Percentiles rank a stretch among this genome's conserved stretches.
These are phyloP conservation scores for Brachionus rubens DNA, from an alignment of 1,140 invertebrate species.

Conservation along the genomic window DNA sequence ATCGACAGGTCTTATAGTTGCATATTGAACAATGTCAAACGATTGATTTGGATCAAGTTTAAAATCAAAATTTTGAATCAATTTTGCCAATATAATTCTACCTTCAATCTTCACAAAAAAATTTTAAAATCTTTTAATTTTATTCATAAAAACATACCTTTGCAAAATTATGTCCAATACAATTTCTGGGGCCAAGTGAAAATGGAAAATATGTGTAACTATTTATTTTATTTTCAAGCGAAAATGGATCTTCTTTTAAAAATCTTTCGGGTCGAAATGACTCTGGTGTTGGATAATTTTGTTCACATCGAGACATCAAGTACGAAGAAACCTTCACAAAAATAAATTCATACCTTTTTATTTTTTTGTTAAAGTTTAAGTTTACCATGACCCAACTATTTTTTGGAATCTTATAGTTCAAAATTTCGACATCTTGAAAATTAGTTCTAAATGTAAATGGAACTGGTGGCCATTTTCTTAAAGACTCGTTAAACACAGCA, in stretches of 20 bases:
- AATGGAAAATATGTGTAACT: slow-evolving; percentile 42
- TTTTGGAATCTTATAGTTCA: background rate
- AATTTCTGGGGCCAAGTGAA: slow-evolving; percentile 22
- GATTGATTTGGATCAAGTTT: slow-evolving; percentile 21
- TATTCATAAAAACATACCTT: background rate
- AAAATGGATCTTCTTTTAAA: background rate
- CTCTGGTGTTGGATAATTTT: background rate
- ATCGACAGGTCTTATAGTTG: slow-evolving; percentile 24
- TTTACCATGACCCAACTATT: background rate
- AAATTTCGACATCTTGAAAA: background rate
- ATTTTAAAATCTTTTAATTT: background rate
- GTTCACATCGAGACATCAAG: background rate
- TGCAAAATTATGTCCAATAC: slow-evolving; percentile 46
- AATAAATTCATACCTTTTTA: background rate
- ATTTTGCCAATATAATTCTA: slow-evolving; percentile 26
- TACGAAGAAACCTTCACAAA: background rate
- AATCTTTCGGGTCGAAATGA: slow-evolving; percentile 11
- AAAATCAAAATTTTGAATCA: slow-evolving; percentile 36
- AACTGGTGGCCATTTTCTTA: slow-evolving; percentile 30
- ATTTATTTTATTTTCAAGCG: background rate
- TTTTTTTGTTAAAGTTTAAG: background rate
- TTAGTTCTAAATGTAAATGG: background rate
- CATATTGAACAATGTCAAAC: background rate
- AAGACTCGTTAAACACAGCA: slow-evolving; percentile 23
- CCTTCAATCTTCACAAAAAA: slow-evolving; percentile 10